These are phyloP conservation scores for Sylvicola fuscatus DNA, from an alignment of 2,888 invertebrate species.

Conservation along the genomic window DNA sequence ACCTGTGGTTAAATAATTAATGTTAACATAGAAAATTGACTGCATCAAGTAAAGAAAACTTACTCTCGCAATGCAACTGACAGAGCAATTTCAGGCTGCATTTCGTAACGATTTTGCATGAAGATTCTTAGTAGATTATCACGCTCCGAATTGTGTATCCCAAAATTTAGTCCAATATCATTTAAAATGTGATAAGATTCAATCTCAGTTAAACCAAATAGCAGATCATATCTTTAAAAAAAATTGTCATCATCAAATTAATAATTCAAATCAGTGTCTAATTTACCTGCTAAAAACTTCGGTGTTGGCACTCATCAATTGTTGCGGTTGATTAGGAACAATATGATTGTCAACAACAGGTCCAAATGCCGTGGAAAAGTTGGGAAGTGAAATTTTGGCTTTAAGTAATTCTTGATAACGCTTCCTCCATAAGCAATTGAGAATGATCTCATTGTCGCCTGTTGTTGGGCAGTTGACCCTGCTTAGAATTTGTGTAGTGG, in stretches of 20 bases:
- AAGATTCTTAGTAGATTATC: slow-evolving; percentile 58
- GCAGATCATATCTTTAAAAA: slow-evolving; percentile 50
- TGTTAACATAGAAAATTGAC: slow-evolving; percentile 2
- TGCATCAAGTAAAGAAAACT: slow-evolving; percentile 12
- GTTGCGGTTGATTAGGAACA: slow-evolving; percentile 59
- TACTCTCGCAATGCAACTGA: slow-evolving; percentile 43
- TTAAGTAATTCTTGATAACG: slow-evolving; percentile 46
- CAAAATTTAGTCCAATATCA: slow-evolving; percentile 47
- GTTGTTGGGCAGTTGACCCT: slow-evolving; percentile 55
- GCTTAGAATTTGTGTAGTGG: slow-evolving; percentile 60
- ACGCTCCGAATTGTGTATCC: slow-evolving; percentile 52
- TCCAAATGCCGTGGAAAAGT: slow-evolving; percentile 70
- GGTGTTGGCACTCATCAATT: slow-evolving; percentile 51
- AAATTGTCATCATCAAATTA: no score
- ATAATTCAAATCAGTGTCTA: slow-evolving; percentile 4
- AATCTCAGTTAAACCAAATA: slow-evolving; percentile 68
- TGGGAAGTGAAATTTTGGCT: slow-evolving; percentile 38
- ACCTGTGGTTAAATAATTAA: slow-evolving; percentile 22
- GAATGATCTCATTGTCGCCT: slow-evolving; percentile 32
- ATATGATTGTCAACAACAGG: slow-evolving; percentile 75
- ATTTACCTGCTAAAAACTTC: slow-evolving; percentile 54
- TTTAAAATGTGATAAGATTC: slow-evolving; percentile 62
- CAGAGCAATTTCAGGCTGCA: slow-evolving; percentile 45
- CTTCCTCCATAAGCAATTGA: slow-evolving; percentile 32
- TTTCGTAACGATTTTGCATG: slow-evolving; percentile 56